Conservation (phyloP, 2,888 invertebrate species). For the Eucera pruinosa region DNA sequence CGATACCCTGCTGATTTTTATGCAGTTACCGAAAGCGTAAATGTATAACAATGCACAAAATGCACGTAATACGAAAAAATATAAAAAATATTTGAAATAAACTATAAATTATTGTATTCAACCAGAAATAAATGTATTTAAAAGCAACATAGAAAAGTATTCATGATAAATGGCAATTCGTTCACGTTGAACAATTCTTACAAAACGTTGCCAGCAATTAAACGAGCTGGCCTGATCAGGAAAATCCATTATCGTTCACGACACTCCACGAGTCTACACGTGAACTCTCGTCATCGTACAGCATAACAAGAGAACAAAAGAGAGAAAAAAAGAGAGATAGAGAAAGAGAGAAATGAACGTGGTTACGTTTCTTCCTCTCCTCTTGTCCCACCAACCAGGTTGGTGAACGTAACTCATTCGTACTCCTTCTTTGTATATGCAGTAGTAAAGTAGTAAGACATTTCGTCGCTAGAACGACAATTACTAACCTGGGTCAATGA, state of each 20-base stretch:
- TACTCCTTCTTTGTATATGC: background rate
- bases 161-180: constrained; percentile 7
- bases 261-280: constrained; percentile 48
- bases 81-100: no score
- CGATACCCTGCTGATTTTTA: no score
- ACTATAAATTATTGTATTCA: no score
- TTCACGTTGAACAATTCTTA: constrained; percentile 24
- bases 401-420: background rate
- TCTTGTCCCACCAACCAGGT: background rate
- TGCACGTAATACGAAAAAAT: background rate
- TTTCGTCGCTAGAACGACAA: constrained; percentile 58
- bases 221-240: constrained; percentile 41
- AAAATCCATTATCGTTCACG: constrained; percentile 65
- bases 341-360: background rate
- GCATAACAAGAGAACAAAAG: background rate
- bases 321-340: background rate
- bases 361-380: constrained; percentile 18
- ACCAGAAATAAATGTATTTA: background rate
- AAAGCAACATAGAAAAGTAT: background rate
- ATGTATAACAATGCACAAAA: no score
- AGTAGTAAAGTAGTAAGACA: constrained; percentile 41
- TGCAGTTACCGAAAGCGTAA: no score
- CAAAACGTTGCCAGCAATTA: constrained; percentile 44
- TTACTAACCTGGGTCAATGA: constrained; percentile 67
- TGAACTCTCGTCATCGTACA: constrained; percentile 43